Conservation (phyloP, 1,140 invertebrate species). For the Drosophila santomea region DNA sequence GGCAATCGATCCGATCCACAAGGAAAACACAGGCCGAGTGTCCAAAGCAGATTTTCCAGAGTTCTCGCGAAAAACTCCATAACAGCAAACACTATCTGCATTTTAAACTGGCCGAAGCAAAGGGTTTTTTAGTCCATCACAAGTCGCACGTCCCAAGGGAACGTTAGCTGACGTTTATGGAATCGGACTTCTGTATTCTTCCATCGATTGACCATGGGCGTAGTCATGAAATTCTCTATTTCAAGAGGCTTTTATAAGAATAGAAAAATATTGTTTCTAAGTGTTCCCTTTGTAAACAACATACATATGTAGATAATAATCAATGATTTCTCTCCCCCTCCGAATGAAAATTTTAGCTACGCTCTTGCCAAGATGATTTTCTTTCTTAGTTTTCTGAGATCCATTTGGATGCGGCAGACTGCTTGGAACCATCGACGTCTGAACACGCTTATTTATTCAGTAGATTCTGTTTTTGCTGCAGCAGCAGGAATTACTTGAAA, state of each 20-base stretch:
- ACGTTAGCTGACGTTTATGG: constrained; percentile 55
- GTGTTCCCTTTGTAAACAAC: too few species aligned
- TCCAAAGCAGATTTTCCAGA: constrained; percentile 35
- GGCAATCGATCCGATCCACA: constrained; percentile 16
- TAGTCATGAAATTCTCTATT: background rate
- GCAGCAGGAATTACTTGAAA: constrained; percentile 32
- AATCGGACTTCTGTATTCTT: constrained; percentile 12
- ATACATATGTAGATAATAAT: too few species aligned
- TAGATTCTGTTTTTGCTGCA: constrained; percentile 10
- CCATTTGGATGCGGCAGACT: constrained; percentile 38
- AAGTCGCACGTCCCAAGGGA: constrained; percentile 42
- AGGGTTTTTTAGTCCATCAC: constrained; percentile 26
- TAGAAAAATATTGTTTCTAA: too few species aligned
- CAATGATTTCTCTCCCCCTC: background rate
- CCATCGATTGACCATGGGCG: background rate
- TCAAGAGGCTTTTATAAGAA: too few species aligned
- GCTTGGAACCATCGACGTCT: constrained; percentile 40
- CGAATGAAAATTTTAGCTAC: background rate
- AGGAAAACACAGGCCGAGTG: constrained; percentile 15
- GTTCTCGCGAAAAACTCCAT: constrained; percentile 52
- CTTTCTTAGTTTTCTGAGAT: constrained; percentile 14
- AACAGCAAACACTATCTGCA: constrained; percentile 46
- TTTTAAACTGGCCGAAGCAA: constrained; percentile 54
- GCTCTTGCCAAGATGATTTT: constrained; percentile 9
- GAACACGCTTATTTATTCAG: constrained; percentile 35